These are phyloP conservation scores for Panulirus ornatus DNA, from an alignment of 1,140 invertebrate genomes.

Conservation along the genomic window DNA sequence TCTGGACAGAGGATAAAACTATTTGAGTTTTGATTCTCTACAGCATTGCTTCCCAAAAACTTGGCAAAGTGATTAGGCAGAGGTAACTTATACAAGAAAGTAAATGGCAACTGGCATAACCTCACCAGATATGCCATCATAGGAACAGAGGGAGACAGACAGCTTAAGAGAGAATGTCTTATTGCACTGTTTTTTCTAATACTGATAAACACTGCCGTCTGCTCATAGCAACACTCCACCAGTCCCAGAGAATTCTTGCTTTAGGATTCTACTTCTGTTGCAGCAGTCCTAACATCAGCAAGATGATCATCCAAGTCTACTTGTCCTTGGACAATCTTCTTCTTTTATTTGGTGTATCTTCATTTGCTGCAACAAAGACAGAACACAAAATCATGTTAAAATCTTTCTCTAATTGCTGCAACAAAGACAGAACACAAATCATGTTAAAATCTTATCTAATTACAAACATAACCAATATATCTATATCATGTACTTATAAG, in stretches of 20 bases:
- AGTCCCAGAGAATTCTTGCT: slow-evolving; percentile 45
- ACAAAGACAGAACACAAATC: neutral
- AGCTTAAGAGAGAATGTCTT: slow-evolving; percentile 62
- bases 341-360: slow-evolving; percentile 73
- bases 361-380: slow-evolving; percentile 68
- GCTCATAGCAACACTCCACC: slow-evolving; percentile 62
- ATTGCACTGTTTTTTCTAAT: slow-evolving; percentile 71
- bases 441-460: no score
- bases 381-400: neutral
- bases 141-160: slow-evolving; percentile 70
- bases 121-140: slow-evolving; percentile 8
- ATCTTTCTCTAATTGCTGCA: neutral
- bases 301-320: slow-evolving; percentile 55
- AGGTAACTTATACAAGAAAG: slow-evolving; percentile 60
- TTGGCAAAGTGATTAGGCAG: slow-evolving; percentile 57
- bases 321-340: slow-evolving; percentile 74
- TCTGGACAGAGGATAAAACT: slow-evolving; percentile 39
- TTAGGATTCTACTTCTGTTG: slow-evolving; percentile 26
- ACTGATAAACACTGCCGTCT: slow-evolving; percentile 68
- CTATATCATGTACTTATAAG: no score
- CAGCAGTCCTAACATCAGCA: slow-evolving; percentile 46
- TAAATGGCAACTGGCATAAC: slow-evolving; percentile 2
- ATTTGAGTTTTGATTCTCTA: slow-evolving; percentile 11
- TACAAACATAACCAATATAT: no score
- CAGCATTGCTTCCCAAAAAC: slow-evolving; percentile 54